A percentile compares a stretch with the other conserved stretches of the same genome.
These are phyloP conservation scores for Echeneis naucrates DNA, from an alignment of 2,797 vertebrate genomes.

Conservation along the genomic window DNA sequence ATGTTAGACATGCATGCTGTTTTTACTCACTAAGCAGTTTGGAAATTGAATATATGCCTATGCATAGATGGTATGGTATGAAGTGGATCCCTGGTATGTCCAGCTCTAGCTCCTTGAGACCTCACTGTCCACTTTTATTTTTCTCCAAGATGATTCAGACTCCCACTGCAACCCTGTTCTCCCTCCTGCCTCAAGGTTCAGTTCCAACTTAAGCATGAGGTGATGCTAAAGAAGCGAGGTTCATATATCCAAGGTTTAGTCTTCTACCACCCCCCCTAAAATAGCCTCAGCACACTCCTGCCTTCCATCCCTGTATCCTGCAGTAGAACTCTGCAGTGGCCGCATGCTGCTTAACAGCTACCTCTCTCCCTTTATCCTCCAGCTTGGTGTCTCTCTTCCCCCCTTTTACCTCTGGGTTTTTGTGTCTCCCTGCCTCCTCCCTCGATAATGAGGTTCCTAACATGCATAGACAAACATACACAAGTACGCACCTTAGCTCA, in stretches of 20 bases:
- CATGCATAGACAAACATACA: neutral
- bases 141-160: conserved; percentile 34
- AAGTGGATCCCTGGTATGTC: neutral
- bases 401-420: neutral
- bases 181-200: conserved; percentile 35
- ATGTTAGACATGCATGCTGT: neutral
- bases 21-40: neutral
- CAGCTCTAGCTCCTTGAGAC: conserved; percentile 3
- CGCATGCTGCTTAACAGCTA: conserved; percentile 38
- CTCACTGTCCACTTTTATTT: neutral
- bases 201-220: conserved; percentile 41
- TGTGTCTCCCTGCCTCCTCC: neutral
- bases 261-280: conserved; percentile 49
- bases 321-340: conserved; percentile 64
- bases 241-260: conserved; percentile 59
- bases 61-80: neutral
- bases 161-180: conserved; percentile 24
- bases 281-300: conserved; percentile 51
- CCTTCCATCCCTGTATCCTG: conserved; percentile 43
- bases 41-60: neutral
- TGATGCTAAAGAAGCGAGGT: conserved; percentile 57
- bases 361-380: conserved; percentile 6
- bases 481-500: neutral
- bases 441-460: neutral
- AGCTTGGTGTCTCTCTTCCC: neutral